phyloP scores from a whole-genome alignment of 2,888 invertebrate genomes.

The Drosophila paucipuncta region DNA sequence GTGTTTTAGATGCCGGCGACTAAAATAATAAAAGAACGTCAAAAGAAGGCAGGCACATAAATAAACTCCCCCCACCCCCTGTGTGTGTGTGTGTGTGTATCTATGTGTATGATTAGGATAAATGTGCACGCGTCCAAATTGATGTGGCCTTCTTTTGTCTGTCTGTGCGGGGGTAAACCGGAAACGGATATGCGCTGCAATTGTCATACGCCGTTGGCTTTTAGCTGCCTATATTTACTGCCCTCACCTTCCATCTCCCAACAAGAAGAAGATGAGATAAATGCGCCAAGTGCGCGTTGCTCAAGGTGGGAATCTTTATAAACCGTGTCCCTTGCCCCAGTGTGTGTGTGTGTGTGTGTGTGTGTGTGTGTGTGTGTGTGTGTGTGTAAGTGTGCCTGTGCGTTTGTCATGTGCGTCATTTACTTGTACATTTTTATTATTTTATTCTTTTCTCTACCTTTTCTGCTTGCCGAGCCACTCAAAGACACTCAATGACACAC shows the following conservation, averaged over 20 bases:
- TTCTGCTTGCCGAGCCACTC: conserved; percentile 37
- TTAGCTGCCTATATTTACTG: conserved; percentile 22
- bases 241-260: neutral
- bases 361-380: neutral
- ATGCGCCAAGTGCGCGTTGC: conserved; percentile 40
- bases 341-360: neutral
- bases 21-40: conserved; percentile 79
- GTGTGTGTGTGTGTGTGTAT: conserved; percentile 10
- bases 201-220: conserved; percentile 68
- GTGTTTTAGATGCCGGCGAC: conserved; percentile 55
- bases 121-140: conserved; percentile 78
- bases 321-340: conserved; percentile 36
- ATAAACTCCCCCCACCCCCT: conserved; percentile 55
- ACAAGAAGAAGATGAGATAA: conserved; percentile 6
- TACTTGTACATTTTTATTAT: conserved; percentile 56
- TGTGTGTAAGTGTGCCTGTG: neutral
- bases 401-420: conserved; percentile 49
- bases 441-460: conserved; percentile 8
- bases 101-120: conserved; percentile 74
- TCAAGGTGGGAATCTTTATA: conserved; percentile 61
- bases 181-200: conserved; percentile 80
- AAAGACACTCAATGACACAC: conserved; percentile 27
- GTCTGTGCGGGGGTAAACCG: conserved; percentile 41
- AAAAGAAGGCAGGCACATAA: conserved; percentile 77
- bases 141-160: conserved; percentile 66